These are phyloP conservation scores for Varroa destructor DNA, from an alignment of 1,140 invertebrate genomes.

Conservation along the genomic window DNA sequence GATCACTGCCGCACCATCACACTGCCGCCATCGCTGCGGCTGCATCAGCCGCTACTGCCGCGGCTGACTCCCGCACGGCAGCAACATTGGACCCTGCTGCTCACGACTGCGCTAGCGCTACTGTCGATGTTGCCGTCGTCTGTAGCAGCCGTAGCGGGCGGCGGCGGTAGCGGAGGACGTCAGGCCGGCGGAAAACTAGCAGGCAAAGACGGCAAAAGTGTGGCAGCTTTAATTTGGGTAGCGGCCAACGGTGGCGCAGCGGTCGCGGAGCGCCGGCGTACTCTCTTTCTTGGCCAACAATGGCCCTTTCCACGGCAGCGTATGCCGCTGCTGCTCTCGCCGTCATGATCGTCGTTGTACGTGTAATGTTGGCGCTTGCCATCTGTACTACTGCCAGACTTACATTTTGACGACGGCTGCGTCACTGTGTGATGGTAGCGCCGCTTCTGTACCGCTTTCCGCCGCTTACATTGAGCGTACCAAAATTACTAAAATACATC, in stretches of 20 bases:
- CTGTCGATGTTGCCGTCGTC: background rate
- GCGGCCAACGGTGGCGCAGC: too few species aligned
- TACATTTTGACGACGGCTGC: constrained; percentile 27
- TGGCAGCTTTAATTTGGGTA: too few species aligned
- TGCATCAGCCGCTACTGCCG: constrained; percentile 26
- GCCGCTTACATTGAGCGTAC: constrained; percentile 21
- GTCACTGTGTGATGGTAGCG: constrained; percentile 26
- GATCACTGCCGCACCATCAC: background rate
- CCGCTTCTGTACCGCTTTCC: constrained; percentile 4
- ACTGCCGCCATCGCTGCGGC: constrained; percentile 19
- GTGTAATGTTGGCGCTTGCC: constrained; percentile 25
- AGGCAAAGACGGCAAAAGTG: too few species aligned
- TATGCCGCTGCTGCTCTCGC: too few species aligned
- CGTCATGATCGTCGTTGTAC: background rate
- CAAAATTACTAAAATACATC: too few species aligned
- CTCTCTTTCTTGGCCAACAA: too few species aligned
- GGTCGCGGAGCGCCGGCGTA: too few species aligned
- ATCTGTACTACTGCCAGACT: constrained; percentile 18
- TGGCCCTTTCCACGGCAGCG: too few species aligned
- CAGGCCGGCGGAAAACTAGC: too few species aligned
- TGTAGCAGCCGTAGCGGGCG: constrained; percentile 13
- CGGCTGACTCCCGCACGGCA: constrained; percentile 24
- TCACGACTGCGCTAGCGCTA: too few species aligned
- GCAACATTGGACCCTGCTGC: background rate
- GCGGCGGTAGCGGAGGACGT: too few species aligned